Evolutionary conservation across 2,113 vertebrate genomes (phyloP).

Genomic region (Centrocercus urophasianus): DNA sequence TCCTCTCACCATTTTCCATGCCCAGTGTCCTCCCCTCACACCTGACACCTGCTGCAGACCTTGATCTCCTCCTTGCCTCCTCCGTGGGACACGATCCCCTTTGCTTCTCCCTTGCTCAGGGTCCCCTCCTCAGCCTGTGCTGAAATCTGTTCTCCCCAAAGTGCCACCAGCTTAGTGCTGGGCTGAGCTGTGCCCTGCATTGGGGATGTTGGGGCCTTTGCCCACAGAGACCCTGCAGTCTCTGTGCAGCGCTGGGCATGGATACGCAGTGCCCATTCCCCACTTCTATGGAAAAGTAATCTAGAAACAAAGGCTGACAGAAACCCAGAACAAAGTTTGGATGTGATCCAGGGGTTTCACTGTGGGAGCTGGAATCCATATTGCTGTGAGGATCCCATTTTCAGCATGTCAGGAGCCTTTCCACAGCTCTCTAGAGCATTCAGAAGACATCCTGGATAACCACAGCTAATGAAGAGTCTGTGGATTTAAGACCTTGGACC

Average conservation of each 20-base stretch:
- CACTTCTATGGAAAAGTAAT: not conserved
- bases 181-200: no score
- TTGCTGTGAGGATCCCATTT: not conserved
- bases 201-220: not conserved
- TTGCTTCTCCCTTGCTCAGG: not conserved
- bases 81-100: no score
- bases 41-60: not conserved
- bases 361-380: not conserved
- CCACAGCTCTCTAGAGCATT: accelerated
- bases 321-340: not conserved
- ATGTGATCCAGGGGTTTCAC: not conserved
- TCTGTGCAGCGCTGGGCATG: accelerated
- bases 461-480: not conserved
- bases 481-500: not conserved
- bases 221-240: not conserved
- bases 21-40: no score
- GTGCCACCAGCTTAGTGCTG: not conserved
- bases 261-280: accelerated
- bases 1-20: accelerated
- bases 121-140: not conserved
- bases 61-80: not conserved
- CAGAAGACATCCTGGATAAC: not conserved
- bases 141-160: not conserved
- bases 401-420: not conserved
- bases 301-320: not conserved